Evolutionary conservation across 2,113 vertebrate species (phyloP).

Genomic region (Trachemys scripta): DNA sequence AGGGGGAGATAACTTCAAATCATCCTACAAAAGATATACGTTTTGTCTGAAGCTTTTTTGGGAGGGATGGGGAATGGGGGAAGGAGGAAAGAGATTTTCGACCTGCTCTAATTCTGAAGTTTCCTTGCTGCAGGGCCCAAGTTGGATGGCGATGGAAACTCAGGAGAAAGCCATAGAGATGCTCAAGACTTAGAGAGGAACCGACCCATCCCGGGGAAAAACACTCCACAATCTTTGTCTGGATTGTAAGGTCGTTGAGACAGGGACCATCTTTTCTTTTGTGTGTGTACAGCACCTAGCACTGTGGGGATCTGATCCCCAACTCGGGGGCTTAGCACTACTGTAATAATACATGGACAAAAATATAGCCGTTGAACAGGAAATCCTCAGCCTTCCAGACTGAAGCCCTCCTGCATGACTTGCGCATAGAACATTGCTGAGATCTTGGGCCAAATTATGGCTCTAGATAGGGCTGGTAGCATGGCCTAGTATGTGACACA

Average conservation of each 20-base stretch:
- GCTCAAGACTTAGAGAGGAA: fast-evolving
- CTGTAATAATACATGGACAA: not conserved
- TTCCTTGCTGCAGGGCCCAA: not conserved
- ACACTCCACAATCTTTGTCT: not conserved
- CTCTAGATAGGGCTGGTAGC: no score
- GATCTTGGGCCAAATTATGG: not conserved
- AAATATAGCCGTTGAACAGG: not conserved
- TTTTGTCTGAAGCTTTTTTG: not conserved
- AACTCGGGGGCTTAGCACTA: not conserved
- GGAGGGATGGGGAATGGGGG: fast-evolving
- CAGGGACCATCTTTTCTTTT: fast-evolving
- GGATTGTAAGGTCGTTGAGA: not conserved
- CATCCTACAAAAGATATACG: no score
- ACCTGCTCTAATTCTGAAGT: not conserved
- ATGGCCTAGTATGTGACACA: no score
- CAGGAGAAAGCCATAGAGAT: not conserved
- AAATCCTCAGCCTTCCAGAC: not conserved
- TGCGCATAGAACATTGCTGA: not conserved
- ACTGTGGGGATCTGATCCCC: fast-evolving
- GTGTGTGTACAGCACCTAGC: not conserved
- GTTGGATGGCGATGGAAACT: not conserved
- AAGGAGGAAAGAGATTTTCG: not conserved
- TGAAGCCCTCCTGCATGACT: not conserved
- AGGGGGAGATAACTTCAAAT: no score
- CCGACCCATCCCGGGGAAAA: not conserved